Evolutionary conservation across 2,797 vertebrate species (phyloP).

Genomic region (Psittacula derbiana): DNA sequence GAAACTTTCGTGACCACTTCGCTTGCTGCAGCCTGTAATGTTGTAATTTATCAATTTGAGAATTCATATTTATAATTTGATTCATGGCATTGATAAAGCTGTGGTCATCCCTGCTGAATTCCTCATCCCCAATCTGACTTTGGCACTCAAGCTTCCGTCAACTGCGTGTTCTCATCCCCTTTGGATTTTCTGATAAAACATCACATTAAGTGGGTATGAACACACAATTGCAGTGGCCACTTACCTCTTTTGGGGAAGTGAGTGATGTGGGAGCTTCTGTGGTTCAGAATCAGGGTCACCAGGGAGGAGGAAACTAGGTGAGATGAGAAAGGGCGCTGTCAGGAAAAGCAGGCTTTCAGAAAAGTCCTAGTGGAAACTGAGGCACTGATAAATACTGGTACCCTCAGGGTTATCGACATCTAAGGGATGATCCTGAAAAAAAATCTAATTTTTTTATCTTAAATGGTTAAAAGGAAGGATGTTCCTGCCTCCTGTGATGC

Average conservation of each 20-base stretch:
- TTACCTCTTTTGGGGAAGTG: background rate
- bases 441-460: background rate
- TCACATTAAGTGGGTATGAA: background rate
- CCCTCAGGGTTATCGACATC: background rate
- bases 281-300: background rate
- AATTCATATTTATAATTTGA: background rate
- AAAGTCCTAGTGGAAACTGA: background rate
- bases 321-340: background rate
- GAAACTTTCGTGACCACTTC: background rate
- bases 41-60: background rate
- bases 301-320: background rate
- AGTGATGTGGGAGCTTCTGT: background rate
- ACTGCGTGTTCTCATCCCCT: background rate
- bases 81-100: background rate
- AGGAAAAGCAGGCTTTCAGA: background rate
- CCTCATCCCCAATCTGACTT: background rate
- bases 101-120: background rate
- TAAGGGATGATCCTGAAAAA: background rate
- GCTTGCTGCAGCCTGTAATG: background rate
- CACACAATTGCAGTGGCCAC: background rate
- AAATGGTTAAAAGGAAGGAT: background rate
- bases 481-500: background rate
- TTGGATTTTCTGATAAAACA: background rate
- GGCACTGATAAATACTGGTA: background rate
- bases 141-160: background rate